Percentiles rank a stretch among this genome's conserved stretches.
These are phyloP conservation scores for Herpailurus yagouaroundi DNA, from an alignment of 2,113 vertebrate species.

Conservation along the genomic window DNA sequence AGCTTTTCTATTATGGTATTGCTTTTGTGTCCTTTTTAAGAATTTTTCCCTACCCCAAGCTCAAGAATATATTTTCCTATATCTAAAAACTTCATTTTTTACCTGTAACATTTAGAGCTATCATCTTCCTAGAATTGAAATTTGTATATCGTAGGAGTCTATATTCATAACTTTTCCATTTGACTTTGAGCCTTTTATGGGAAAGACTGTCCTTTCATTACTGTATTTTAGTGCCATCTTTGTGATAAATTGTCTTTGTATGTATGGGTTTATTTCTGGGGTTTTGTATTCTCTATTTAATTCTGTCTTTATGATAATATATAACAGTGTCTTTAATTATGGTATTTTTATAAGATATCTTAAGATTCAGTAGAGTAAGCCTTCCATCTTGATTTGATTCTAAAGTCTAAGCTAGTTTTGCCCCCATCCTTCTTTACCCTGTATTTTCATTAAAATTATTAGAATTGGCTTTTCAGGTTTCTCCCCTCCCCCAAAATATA, in stretches of 20 bases:
- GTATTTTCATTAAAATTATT: constrained; percentile 8
- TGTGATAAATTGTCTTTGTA: neutral
- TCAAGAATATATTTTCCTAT: neutral
- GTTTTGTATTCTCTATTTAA: neutral
- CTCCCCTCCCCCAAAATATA: neutral
- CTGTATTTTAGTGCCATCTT: constrained; percentile 10
- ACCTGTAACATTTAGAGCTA: neutral
- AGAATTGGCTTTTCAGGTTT: neutral
- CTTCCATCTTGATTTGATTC: neutral
- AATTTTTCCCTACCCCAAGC: neutral
- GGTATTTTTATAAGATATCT: neutral
- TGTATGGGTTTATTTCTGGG: neutral
- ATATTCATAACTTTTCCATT: neutral
- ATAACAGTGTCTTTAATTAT: neutral
- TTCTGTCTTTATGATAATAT: neutral
- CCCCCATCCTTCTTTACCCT: neutral
- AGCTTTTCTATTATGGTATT: neutral
- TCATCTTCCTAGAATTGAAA: neutral
- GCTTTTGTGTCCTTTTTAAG: neutral
- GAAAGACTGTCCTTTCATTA: neutral
- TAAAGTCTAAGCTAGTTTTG: neutral
- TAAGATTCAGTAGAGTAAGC: neutral
- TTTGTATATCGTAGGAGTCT: neutral
- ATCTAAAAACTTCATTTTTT: neutral
- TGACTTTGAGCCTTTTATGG: neutral